A percentile compares a stretch with the other conserved stretches of the same genome.
Evolutionary conservation across 2,888 invertebrate species (phyloP).

Genomic region (Arrhopalites spinosus): DNA sequence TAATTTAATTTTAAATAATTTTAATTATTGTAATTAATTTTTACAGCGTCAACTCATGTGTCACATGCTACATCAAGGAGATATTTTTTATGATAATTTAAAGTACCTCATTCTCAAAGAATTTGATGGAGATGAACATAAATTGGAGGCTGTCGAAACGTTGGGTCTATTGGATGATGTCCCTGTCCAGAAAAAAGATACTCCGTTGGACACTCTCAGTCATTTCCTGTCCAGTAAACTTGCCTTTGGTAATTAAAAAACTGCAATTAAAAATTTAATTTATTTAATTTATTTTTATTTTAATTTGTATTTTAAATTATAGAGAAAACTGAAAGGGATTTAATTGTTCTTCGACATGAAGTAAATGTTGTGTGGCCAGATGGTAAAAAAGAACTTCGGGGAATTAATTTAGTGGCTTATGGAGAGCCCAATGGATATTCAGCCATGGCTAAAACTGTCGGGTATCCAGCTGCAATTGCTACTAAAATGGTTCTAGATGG

Average conservation of each 20-base stretch:
- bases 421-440: constrained; percentile 81
- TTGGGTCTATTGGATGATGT: constrained; percentile 86
- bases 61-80: constrained; percentile 80
- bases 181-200: constrained; percentile 77
- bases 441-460: constrained; percentile 95
- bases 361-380: constrained; percentile 92
- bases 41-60: constrained; percentile 81
- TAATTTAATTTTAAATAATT: not conserved
- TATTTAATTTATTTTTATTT: not conserved
- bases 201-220: constrained; percentile 91
- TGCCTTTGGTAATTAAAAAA: constrained; percentile 68
- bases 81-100: constrained; percentile 92
- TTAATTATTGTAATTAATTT: constrained; percentile 9
- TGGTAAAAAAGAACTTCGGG: constrained; percentile 77
- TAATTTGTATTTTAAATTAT: constrained; percentile 58
- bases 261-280: not conserved
- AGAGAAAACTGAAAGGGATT: constrained; percentile 82
- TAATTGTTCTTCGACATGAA: constrained; percentile 92
- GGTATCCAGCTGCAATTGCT: constrained; percentile 92
- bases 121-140: constrained; percentile 64
- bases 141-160: constrained; percentile 76
- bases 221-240: constrained; percentile 83
- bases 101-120: constrained; percentile 80
- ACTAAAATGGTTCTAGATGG: constrained; percentile 97
- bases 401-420: constrained; percentile 86